phyloP scores from a whole-genome alignment of 2,888 invertebrate species.

The Pemphredon lugubris region DNA sequence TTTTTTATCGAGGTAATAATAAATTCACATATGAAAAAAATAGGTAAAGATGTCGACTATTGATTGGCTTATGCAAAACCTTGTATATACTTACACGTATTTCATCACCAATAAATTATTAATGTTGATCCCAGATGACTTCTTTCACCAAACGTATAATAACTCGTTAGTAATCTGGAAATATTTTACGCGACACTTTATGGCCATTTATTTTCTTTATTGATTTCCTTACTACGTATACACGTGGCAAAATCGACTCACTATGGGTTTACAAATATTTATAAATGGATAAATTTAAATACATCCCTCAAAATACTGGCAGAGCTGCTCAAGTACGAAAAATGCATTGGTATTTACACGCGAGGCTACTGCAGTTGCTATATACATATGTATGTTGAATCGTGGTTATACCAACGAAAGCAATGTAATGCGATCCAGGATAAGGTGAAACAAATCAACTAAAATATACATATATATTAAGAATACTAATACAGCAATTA shows the following conservation, averaged over 20 bases:
- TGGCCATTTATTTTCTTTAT: background rate
- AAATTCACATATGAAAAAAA: background rate
- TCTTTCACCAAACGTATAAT: too few relatives aligned
- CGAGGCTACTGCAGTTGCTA: slow-evolving; percentile 3
- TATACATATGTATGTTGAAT: too few relatives aligned
- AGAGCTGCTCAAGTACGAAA: background rate
- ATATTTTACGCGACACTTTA: background rate
- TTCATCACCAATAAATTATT: too few relatives aligned
- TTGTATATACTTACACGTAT: background rate
- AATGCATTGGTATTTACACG: slow-evolving; percentile 1
- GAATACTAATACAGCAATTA: slow-evolving; percentile 36
- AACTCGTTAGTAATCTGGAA: too few relatives aligned
- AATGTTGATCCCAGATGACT: too few relatives aligned
- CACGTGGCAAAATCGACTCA: background rate
- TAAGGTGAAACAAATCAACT: slow-evolving; percentile 18
- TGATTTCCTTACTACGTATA: slow-evolving; percentile 12
- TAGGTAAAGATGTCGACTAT: background rate
- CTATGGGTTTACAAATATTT: slow-evolving; percentile 15
- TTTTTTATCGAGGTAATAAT: too few relatives aligned
- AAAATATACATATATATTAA: slow-evolving; percentile 19
- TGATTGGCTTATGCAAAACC: background rate
- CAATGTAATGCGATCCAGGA: background rate
- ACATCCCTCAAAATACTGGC: background rate
- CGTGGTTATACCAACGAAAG: background rate
- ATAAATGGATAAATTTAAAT: slow-evolving; percentile 11